These are phyloP conservation scores for Bubalus kerabau DNA, from an alignment of 2,113 vertebrate genomes.

Conservation along the genomic window DNA sequence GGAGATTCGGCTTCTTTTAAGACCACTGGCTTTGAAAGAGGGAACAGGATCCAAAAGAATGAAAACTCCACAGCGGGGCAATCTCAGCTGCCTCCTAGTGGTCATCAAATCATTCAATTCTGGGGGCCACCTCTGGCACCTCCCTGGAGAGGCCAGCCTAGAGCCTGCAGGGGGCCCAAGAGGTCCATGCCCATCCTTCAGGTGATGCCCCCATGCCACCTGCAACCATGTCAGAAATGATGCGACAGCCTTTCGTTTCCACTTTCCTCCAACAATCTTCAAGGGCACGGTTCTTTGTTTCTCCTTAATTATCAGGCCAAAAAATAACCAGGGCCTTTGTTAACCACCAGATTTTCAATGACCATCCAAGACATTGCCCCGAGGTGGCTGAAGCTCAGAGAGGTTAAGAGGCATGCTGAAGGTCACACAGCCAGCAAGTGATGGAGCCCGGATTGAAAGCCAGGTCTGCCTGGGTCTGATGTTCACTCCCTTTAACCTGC, in stretches of 20 bases:
- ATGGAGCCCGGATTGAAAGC: neutral
- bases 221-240: neutral
- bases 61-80: neutral
- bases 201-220: accelerated
- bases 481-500: neutral
- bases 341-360: neutral
- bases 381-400: neutral
- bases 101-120: neutral
- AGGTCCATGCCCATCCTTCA: neutral
- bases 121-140: neutral
- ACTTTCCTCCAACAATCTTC: neutral
- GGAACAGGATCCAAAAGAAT: neutral
- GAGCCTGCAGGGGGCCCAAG: neutral
- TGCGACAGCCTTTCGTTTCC: neutral
- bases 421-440: neutral
- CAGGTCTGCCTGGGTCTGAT: neutral
- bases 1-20: neutral
- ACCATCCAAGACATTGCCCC: neutral
- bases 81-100: neutral
- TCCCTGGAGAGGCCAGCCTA: neutral
- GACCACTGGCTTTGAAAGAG: neutral
- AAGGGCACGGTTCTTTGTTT: neutral
- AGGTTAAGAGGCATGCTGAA: neutral
- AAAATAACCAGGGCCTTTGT: neutral
- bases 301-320: neutral